Percentiles rank a stretch among this genome's conserved stretches.
Evolutionary conservation across 2,797 vertebrate genomes (phyloP).

Genomic region (Enteromius fasciolatus): DNA sequence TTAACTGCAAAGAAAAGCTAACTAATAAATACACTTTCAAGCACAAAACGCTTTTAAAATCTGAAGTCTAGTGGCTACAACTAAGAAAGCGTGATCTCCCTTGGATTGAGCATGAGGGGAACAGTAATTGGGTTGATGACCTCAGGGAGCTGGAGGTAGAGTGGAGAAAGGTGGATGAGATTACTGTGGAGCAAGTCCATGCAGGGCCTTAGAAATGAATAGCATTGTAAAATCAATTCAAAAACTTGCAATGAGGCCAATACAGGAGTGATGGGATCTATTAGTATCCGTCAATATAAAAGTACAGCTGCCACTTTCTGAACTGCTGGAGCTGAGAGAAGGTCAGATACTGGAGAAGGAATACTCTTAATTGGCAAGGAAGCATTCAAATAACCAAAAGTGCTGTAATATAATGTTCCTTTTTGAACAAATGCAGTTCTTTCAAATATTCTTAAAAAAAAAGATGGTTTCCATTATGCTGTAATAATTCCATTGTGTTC

Average conservation of each 20-base stretch:
- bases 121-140: neutral
- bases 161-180: neutral
- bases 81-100: neutral
- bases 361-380: neutral
- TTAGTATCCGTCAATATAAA: neutral
- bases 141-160: neutral
- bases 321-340: neutral
- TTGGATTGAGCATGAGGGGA: neutral
- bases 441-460: neutral
- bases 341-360: neutral
- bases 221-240: constrained; percentile 11
- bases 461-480: neutral
- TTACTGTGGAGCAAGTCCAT: constrained; percentile 3
- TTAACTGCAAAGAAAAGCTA: neutral
- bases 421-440: neutral
- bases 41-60: constrained; percentile 9
- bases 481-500: neutral
- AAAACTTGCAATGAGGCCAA: neutral
- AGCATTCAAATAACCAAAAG: neutral
- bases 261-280: constrained; percentile 10
- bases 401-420: neutral
- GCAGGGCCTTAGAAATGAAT: neutral
- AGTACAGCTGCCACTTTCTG: neutral
- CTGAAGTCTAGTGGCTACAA: neutral
- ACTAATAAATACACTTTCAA: neutral